Evolutionary conservation across 2,888 invertebrate species (phyloP), one percentile per base, ranked within the genome.

Genomic region (Macroteleia sp.): DNA sequence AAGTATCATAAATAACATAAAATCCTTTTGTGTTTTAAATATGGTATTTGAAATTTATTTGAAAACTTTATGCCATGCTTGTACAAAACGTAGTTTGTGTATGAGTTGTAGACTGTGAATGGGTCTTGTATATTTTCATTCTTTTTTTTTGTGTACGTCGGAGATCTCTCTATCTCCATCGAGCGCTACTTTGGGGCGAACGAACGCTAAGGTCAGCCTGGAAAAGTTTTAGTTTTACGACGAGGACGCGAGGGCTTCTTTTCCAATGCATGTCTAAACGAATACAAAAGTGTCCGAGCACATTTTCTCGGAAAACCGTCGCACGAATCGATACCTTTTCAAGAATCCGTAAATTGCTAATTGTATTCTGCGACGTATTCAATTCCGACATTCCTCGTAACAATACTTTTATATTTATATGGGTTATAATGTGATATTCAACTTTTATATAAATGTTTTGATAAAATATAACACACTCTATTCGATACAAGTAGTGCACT

Each of bases 91-190:
- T 48, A 54, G 44, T 41, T 62, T 36, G 56, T 71, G 30, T 34
- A 71, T 30, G 56, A 62, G 62, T 64, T 46, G 62, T 42, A 73
- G 41, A 57, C 46, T 57, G 42, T 73, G 73, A 73, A 73, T 73
- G 73, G 50, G 50, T 64, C 73, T 64, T 56, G 73, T 57, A 50
- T 64, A 41, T 46, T 73, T 62, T 64, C 56, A 64, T 56, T 62
- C 48, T 48, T 39, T 57, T 32, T 73, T 73, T 73, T 57, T 48
- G 39, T 32, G 42, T 57, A 34, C 34, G 36, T 46, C 46, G 44
- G 12, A 44, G 25, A 19, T 52, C 42, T 36, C 56, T 46, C 64
- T 56, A 46, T 42, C 25, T 32, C 16, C 52, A 32, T 32, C 39
- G 17, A 57, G 42, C 12, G 17, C 36, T 28, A 16, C 41, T 48